phyloP scores from a whole-genome alignment of 2,888 invertebrate genomes.

The Hydraecia micacea region DNA sequence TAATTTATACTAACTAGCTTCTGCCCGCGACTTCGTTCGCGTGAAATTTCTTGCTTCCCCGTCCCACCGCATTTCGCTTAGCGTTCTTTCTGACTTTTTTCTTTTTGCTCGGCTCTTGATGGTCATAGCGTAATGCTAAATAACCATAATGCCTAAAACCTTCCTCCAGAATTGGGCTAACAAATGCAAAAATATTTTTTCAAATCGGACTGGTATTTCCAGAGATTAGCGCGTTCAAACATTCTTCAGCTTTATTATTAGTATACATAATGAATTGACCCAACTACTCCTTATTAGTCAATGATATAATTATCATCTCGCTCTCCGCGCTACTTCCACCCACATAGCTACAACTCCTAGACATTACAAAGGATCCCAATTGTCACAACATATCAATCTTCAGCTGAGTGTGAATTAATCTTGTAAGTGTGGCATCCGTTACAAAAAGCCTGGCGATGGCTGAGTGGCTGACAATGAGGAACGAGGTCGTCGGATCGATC shows the following conservation, averaged over 20 bases:
- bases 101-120: no score
- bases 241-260: neutral
- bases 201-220: neutral
- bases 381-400: constrained; percentile 68
- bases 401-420: constrained; percentile 72
- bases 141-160: no score
- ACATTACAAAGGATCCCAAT: constrained; percentile 31
- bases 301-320: neutral
- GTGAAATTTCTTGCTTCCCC: no score
- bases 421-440: constrained; percentile 68
- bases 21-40: no score
- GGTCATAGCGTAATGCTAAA: no score
- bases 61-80: no score
- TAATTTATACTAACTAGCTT: neutral
- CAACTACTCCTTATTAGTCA: neutral
- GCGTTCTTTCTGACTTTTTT: no score
- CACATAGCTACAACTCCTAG: constrained; percentile 1
- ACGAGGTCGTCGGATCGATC: constrained; percentile 73
- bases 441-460: constrained; percentile 68
- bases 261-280: neutral
- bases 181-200: neutral
- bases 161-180: no score
- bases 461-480: constrained; percentile 68
- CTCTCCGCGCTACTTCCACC: constrained; percentile 21
- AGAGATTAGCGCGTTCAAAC: neutral